Conservation (phyloP, 2,888 invertebrate genomes). For the Biston stratarius region DNA sequence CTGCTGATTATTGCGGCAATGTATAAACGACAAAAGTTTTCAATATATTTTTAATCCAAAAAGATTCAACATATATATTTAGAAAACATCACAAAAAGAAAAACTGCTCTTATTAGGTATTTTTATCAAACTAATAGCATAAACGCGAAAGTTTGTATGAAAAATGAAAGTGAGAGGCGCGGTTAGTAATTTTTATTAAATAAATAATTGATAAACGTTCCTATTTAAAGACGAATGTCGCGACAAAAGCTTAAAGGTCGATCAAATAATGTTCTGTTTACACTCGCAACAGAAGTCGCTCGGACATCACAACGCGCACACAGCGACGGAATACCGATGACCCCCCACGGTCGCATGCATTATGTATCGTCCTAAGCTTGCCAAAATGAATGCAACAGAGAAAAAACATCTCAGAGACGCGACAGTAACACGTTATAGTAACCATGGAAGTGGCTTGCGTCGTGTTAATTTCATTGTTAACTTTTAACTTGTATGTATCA, state of each 20-base stretch:
- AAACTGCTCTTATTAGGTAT: too few species aligned
- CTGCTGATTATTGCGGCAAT: too few species aligned
- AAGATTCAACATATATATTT: too few species aligned
- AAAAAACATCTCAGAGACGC: conserved; percentile 68
- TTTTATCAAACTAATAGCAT: too few species aligned
- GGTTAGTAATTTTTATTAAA: not conserved
- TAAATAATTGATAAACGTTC: not conserved
- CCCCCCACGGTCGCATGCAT: conserved; percentile 77
- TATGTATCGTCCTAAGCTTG: conserved; percentile 81
- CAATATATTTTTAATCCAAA: too few species aligned
- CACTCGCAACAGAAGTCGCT: conserved; percentile 35
- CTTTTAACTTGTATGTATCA: too few species aligned
- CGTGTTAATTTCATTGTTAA: too few species aligned
- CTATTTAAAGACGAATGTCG: not conserved
- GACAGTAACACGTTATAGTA: conserved; percentile 33
- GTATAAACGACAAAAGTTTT: too few species aligned
- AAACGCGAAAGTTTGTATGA: too few species aligned
- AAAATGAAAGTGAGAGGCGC: too few species aligned
- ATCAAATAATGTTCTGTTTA: conserved; percentile 37
- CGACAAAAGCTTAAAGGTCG: conserved; percentile 17
- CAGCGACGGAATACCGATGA: conserved; percentile 77
- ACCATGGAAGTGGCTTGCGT: conserved; percentile 49
- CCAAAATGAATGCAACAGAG: conserved; percentile 81
- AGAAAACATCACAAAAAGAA: too few species aligned
- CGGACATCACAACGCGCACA: conserved; percentile 45